Percentiles rank a stretch among this genome's conserved stretches.
Conservation (phyloP, 2,888 invertebrate genomes). For the Sesia apiformis region DNA sequence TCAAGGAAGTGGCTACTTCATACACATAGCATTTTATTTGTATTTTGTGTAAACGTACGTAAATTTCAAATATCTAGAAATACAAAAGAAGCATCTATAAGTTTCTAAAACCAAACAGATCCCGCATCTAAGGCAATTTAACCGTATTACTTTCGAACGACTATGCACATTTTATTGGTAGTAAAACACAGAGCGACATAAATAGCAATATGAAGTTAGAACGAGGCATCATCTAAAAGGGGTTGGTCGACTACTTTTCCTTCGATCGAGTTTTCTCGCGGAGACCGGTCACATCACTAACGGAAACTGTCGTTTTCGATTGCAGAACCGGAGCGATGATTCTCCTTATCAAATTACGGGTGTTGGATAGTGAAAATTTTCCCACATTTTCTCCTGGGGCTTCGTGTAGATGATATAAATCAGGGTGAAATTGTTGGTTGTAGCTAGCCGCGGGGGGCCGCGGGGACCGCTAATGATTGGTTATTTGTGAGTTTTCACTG, state of each 20-base stretch:
- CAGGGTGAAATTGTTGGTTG: slow-evolving; percentile 65
- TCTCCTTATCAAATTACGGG: slow-evolving; percentile 68
- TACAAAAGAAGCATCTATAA: not conserved
- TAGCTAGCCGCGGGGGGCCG: slow-evolving; percentile 47
- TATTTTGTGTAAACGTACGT: no score
- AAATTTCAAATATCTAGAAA: no score
- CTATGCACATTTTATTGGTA: slow-evolving; percentile 10
- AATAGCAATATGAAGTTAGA: slow-evolving; percentile 17
- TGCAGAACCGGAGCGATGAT: slow-evolving; percentile 56
- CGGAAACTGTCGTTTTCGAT: slow-evolving; percentile 71
- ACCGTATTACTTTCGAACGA: slow-evolving; percentile 6
- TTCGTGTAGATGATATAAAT: slow-evolving; percentile 65
- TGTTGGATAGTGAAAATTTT: slow-evolving; percentile 65
- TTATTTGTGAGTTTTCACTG: slow-evolving; percentile 70
- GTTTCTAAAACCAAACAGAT: not conserved
- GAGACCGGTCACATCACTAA: slow-evolving; percentile 50
- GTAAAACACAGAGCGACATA: slow-evolving; percentile 16
- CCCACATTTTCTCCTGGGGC: slow-evolving; percentile 66
- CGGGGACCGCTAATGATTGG: slow-evolving; percentile 57
- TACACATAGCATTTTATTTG: no score
- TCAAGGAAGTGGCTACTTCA: no score
- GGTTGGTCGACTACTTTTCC: slow-evolving; percentile 56
- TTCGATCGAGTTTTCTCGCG: slow-evolving; percentile 61
- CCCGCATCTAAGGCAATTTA: not conserved
- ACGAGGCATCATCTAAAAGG: slow-evolving; percentile 41